phyloP scores from a whole-genome alignment of 2,888 invertebrate species.

The Stictocephala bisonia region DNA sequence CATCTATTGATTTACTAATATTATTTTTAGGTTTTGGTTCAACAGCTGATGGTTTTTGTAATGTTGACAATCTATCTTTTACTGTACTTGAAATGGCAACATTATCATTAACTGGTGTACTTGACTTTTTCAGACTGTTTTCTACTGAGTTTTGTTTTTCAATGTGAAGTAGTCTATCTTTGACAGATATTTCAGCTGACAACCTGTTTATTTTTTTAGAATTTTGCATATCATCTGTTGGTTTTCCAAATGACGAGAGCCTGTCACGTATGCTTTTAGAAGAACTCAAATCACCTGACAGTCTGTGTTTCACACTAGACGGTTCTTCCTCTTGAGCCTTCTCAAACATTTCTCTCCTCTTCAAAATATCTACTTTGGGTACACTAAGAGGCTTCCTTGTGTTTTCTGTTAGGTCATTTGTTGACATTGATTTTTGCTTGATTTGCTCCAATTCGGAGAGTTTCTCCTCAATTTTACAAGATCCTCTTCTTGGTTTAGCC shows the following conservation, averaged over 20 bases:
- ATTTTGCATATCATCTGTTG: conserved; percentile 64
- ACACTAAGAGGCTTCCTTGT: conserved; percentile 72
- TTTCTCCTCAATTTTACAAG: conserved; percentile 73
- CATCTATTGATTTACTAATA: neutral
- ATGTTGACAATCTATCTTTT: conserved; percentile 66
- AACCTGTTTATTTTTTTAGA: conserved; percentile 56
- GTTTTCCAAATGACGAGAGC: conserved; percentile 75
- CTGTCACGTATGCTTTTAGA: conserved; percentile 80
- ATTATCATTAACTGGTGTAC: conserved; percentile 64
- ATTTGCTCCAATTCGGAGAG: conserved; percentile 70
- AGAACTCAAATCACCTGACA: conserved; percentile 74
- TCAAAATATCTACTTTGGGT: conserved; percentile 81
- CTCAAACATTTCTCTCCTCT: conserved; percentile 86
- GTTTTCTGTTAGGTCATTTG: conserved; percentile 66
- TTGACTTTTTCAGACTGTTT: neutral
- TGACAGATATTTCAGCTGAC: conserved; percentile 61
- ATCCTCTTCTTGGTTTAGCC: conserved; percentile 57
- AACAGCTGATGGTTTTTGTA: conserved; percentile 12
- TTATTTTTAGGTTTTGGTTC: conserved; percentile 9
- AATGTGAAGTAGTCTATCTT: conserved; percentile 55
- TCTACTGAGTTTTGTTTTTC: conserved; percentile 60
- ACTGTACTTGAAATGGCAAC: conserved; percentile 66
- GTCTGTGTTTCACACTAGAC: conserved; percentile 66
- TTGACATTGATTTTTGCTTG: conserved; percentile 55
- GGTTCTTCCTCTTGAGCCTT: conserved; percentile 63